Conservation (phyloP, 2,888 invertebrate genomes). For the Archips xylosteana region DNA sequence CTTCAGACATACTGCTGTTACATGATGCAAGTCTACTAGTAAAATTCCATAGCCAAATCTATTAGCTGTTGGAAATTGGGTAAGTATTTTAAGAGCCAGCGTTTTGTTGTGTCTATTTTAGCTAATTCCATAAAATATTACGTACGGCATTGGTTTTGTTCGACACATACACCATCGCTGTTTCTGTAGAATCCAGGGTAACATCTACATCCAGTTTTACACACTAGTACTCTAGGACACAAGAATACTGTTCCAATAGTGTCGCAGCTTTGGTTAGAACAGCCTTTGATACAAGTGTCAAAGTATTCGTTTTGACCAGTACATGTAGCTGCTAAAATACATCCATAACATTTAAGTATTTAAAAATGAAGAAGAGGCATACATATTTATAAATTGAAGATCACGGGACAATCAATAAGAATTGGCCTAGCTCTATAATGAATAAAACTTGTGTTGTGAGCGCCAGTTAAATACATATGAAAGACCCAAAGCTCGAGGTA, state of each 20-base stretch:
- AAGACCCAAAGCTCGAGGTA: too few species aligned
- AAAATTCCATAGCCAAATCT: too few species aligned
- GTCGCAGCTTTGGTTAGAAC: conserved; percentile 50
- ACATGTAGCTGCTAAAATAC: conserved; percentile 6
- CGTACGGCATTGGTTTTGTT: not conserved
- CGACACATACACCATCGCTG: not conserved
- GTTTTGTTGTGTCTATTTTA: not conserved
- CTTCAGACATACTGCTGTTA: too few species aligned
- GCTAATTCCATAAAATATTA: not conserved
- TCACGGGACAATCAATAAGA: too few species aligned
- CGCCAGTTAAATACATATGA: too few species aligned
- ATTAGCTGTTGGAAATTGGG: not conserved
- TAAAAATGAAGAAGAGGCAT: too few species aligned
- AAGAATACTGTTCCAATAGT: conserved; percentile 44
- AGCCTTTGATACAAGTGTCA: conserved; percentile 33
- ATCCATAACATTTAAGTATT: too few species aligned
- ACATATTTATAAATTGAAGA: too few species aligned
- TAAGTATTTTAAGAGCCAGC: not conserved
- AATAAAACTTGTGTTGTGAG: too few species aligned
- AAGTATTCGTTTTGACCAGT: conserved; percentile 34
- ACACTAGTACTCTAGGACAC: conserved; percentile 39
- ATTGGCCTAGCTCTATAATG: too few species aligned
- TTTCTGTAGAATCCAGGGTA: not conserved
- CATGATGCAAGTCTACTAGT: too few species aligned
- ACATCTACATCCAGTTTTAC: not conserved